Evolutionary conservation across 2,888 invertebrate genomes (phyloP).

Genomic region (Protonemura montana): DNA sequence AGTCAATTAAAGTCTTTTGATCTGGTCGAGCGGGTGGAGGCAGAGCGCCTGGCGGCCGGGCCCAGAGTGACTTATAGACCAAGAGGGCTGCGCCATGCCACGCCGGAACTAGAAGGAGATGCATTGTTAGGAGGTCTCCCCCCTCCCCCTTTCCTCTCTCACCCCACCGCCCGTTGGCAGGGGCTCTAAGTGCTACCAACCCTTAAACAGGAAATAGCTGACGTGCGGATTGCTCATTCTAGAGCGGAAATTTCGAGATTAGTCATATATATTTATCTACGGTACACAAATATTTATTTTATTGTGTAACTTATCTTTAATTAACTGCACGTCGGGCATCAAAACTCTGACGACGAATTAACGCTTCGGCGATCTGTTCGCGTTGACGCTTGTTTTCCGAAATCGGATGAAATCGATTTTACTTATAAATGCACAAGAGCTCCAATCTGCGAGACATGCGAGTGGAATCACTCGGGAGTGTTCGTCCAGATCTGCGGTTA

Average conservation of each 20-base stretch:
- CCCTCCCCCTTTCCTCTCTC: no score
- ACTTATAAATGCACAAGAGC: no score
- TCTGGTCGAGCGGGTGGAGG: slow-evolving; percentile 8
- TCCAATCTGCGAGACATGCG: no score
- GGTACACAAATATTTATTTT: slow-evolving; percentile 41
- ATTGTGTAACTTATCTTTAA: slow-evolving; percentile 5
- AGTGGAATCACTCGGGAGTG: background rate
- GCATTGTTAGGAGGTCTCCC: slow-evolving; percentile 38
- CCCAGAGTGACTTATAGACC: slow-evolving; percentile 39
- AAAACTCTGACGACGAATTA: no score
- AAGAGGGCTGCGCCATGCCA: slow-evolving; percentile 36
- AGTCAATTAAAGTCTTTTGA: slow-evolving; percentile 45
- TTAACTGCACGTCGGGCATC: background rate
- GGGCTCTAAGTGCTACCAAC: slow-evolving; percentile 37
- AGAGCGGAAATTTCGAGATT: slow-evolving; percentile 60
- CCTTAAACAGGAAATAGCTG: slow-evolving; percentile 56
- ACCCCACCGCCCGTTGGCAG: background rate
- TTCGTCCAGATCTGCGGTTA: background rate
- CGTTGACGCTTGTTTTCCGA: no score
- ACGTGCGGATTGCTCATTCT: slow-evolving; percentile 60
- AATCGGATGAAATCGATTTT: no score
- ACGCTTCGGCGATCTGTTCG: no score
- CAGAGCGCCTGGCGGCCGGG: slow-evolving; percentile 14
- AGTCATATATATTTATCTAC: slow-evolving; percentile 55
- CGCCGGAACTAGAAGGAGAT: slow-evolving; percentile 43